Base-by-base conservation (phyloP, 2,888 invertebrate genomes). In the Polia nebulosa region DNA sequence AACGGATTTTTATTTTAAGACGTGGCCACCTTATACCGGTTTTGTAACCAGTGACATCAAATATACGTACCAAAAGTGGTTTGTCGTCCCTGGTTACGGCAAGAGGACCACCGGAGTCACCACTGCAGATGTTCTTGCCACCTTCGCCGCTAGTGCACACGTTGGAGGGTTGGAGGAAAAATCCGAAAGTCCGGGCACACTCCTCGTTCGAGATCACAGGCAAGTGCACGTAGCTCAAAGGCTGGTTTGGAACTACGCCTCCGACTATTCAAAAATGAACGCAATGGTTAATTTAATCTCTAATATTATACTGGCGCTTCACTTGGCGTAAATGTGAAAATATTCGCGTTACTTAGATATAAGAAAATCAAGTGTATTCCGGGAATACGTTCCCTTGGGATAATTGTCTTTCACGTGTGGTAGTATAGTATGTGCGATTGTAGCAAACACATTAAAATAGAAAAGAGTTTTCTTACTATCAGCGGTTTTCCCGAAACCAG, bases 21-120 rank as follows among this genome's bases (percentile, higher is more conserved):
- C 36, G 36, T 4, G 15, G 4, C 5, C 36, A 36, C 15, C 36
- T 36, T 36, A 36, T 13, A 36, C 36, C 4, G 3, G 15, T 15
- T 15, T 15, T 36, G 36, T 36, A 15, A 36, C 36, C 4, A 36
- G 15, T 36, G 15, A 3, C 36, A 3, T 36, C 13, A 36, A 13
- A 17, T 27, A 2, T 44, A 36, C 64, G 53, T 63, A 64, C 72
- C 51, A 69, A 60, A 8, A 69, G 8, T 13, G 72, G 69, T 9
- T 17, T 52, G 11, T 13, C 44, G 5, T 73, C 20, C n/a, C 72
- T 57, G 11, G 6, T 45, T 22, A 73, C 71, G 3, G 83, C 73
- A 8, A 93, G 86, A 15, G 93, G 93, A 5, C 93, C 93, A 5
- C 93, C 92, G 8, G 93, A 94, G 79, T 94, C 93, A 4, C 93